Percentiles rank a stretch among this genome's conserved stretches.
These are phyloP conservation scores for Drosophila paulistorum DNA, from an alignment of 1,140 invertebrate species.

Conservation along the genomic window DNA sequence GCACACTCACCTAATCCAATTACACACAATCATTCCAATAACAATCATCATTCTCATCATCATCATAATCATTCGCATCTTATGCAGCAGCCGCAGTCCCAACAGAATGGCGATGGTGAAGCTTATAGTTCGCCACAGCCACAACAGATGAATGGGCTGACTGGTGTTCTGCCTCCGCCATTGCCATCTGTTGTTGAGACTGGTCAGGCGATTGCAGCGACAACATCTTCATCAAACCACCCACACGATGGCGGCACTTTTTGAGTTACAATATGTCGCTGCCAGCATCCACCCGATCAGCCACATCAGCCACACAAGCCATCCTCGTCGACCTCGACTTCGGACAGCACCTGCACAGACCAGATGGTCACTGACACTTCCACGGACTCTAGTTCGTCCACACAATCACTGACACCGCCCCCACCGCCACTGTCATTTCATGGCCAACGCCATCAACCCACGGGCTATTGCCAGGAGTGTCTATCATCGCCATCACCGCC, in stretches of 20 bases:
- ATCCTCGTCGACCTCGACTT: conserved; percentile 72
- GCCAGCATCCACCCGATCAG: conserved; percentile 79
- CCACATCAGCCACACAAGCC: conserved; percentile 78
- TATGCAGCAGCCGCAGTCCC: conserved; percentile 39
- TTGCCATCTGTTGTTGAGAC: conserved; percentile 46
- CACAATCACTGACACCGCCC: conserved; percentile 52
- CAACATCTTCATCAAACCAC: conserved; percentile 57
- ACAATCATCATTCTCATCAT: conserved; percentile 72
- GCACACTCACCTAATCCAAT: conserved; percentile 59
- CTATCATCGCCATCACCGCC: conserved; percentile 69
- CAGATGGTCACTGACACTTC: conserved; percentile 52
- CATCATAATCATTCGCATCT: conserved; percentile 52
- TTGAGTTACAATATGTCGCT: conserved; percentile 83
- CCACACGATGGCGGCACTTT: conserved; percentile 81
- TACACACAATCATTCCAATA: conserved; percentile 66
- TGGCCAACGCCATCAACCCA: conserved; percentile 38
- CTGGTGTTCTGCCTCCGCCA: conserved; percentile 16
- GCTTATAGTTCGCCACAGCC: conserved; percentile 57
- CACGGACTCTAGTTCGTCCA: conserved; percentile 51
- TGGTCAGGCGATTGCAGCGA: conserved; percentile 23
- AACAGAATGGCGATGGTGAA: conserved; percentile 56
- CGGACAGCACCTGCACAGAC: conserved; percentile 50
- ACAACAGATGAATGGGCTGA: conserved; percentile 44
- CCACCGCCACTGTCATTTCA: conserved; percentile 47
- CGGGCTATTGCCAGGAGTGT: conserved; percentile 70